Evolutionary conservation across 2,888 invertebrate genomes (phyloP).

Genomic region (Eilema depressum): DNA sequence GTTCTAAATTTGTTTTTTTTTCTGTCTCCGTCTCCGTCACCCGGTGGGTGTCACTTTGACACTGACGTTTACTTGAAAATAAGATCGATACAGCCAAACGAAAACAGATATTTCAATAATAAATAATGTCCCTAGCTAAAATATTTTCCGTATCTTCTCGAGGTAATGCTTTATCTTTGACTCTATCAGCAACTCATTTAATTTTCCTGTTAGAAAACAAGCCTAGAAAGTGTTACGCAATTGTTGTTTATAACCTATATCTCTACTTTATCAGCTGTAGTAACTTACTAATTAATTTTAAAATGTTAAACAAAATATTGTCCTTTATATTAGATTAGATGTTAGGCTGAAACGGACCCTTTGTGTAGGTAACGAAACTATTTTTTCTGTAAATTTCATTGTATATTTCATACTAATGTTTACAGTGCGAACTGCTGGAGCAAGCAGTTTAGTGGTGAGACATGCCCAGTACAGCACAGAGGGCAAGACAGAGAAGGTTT

Average conservation of each 20-base stretch:
- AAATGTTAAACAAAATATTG: not conserved
- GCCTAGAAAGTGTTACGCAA: slow-evolving; percentile 71
- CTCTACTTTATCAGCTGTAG: slow-evolving; percentile 58
- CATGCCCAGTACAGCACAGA: slow-evolving; percentile 71
- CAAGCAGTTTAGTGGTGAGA: slow-evolving; percentile 59
- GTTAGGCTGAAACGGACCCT: not conserved
- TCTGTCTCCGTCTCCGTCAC: not conserved
- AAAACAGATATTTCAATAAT: slow-evolving; percentile 21
- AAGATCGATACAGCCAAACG: slow-evolving; percentile 34
- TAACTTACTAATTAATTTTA: slow-evolving; percentile 10
- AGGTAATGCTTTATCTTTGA: slow-evolving; percentile 63
- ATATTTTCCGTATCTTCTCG: slow-evolving; percentile 83
- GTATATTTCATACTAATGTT: slow-evolving; percentile 5
- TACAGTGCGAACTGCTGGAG: slow-evolving; percentile 68
- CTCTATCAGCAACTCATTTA: not conserved
- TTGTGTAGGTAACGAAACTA: not conserved
- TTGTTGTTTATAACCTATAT: slow-evolving; percentile 76
- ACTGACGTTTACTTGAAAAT: slow-evolving; percentile 33
- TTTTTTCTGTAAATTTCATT: not conserved
- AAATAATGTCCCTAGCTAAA: slow-evolving; percentile 82
- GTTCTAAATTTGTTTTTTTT: too few species aligned
- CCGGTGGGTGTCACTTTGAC: slow-evolving; percentile 13
- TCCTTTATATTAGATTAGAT: not conserved
- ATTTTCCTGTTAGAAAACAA: slow-evolving; percentile 3
- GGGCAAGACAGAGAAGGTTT: slow-evolving; percentile 68